Conservation (phyloP, 2,888 invertebrate species). For the Diarsia mendica region DNA sequence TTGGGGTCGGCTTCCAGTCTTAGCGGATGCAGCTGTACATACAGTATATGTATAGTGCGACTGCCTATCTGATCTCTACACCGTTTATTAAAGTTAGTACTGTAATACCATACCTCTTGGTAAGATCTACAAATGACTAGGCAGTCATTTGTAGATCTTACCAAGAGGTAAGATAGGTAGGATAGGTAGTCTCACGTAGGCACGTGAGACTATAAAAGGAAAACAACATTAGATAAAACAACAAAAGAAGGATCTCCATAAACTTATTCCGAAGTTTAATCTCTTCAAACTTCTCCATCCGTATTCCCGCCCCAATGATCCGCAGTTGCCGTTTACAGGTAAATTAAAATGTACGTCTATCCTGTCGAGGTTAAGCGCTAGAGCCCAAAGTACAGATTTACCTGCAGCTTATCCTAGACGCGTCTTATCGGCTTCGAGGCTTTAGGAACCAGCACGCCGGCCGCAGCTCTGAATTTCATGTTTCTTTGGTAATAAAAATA, state of each 20-base stretch:
- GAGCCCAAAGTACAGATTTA: constrained; percentile 23
- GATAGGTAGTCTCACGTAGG: too few species aligned
- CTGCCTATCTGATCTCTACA: too few species aligned
- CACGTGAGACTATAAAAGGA: too few species aligned
- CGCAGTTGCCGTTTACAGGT: background rate
- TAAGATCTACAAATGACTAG: too few species aligned
- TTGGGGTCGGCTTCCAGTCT: too few species aligned
- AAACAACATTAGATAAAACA: background rate
- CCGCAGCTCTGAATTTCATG: background rate
- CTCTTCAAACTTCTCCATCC: constrained; percentile 9
- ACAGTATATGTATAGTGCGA: too few species aligned
- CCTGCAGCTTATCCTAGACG: constrained; percentile 36
- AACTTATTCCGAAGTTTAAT: background rate
- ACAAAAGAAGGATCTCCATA: background rate
- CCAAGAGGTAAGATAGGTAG: too few species aligned
- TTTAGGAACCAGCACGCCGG: constrained; percentile 13
- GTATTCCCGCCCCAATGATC: constrained; percentile 2
- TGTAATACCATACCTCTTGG: too few species aligned
- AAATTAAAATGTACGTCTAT: constrained; percentile 35
- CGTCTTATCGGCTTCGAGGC: constrained; percentile 31
- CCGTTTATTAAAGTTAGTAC: too few species aligned
- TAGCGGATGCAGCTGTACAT: background rate
- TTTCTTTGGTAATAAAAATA: background rate
- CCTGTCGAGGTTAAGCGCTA: constrained; percentile 2
- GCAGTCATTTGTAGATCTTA: too few species aligned